Conservation (phyloP, 2,888 invertebrate species). For the Tubiluchus corallicola region DNA sequence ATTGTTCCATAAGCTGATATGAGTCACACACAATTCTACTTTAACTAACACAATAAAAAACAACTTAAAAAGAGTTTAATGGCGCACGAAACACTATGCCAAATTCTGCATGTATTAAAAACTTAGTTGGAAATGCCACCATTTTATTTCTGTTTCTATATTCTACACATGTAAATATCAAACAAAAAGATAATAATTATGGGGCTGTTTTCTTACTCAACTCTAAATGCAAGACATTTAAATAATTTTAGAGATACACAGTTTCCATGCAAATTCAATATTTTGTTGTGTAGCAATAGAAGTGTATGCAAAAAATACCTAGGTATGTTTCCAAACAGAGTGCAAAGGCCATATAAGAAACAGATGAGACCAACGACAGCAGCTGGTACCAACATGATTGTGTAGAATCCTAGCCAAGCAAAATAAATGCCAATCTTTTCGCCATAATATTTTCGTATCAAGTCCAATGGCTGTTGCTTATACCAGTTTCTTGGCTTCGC, state of each 20-base stretch:
- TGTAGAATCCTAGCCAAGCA: slow-evolving; percentile 84
- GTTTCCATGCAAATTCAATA: not conserved
- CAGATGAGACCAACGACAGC: slow-evolving; percentile 66
- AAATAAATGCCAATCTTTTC: slow-evolving; percentile 79
- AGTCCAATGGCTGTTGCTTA: slow-evolving; percentile 75
- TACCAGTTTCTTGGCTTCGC: slow-evolving; percentile 71
- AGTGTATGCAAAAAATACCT: slow-evolving; percentile 41
- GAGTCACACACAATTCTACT: too few species aligned
- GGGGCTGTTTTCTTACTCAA: too few species aligned
- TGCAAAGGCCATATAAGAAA: slow-evolving; percentile 62
- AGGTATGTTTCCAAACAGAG: slow-evolving; percentile 65
- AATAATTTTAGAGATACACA: not conserved
- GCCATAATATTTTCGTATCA: slow-evolving; percentile 66
- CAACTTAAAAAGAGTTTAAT: too few species aligned
- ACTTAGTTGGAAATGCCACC: too few species aligned
- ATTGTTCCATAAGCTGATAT: too few species aligned
- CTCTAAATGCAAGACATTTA: not conserved
- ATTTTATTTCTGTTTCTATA: too few species aligned
- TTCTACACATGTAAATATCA: too few species aligned
- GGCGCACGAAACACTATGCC: too few species aligned
- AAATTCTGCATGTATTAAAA: too few species aligned
- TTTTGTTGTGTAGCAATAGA: not conserved
- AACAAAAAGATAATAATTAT: too few species aligned
- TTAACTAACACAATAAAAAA: too few species aligned
- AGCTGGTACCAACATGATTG: slow-evolving; percentile 67